phyloP scores from a whole-genome alignment of 1,140 invertebrate genomes.

The Caenorhabditis remanei region DNA sequence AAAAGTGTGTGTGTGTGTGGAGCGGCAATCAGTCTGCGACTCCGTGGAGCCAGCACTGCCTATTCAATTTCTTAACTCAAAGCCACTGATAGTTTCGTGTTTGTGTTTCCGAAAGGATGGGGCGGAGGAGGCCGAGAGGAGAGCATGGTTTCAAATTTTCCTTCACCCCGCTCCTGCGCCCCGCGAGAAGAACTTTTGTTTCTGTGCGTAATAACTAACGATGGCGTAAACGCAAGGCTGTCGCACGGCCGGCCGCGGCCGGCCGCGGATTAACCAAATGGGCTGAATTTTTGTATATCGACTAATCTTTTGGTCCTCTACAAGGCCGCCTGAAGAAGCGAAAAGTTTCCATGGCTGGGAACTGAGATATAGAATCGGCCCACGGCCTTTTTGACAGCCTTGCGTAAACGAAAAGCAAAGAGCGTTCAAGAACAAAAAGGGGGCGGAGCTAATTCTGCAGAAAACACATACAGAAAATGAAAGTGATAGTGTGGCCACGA shows the following conservation, averaged over 20 bases:
- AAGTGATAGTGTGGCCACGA: constrained; percentile 1
- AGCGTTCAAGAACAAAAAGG: constrained; percentile 34
- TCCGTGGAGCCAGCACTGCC: constrained; percentile 3
- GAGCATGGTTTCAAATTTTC: constrained; percentile 45
- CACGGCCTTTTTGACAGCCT: no score
- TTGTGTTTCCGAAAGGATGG: constrained; percentile 1
- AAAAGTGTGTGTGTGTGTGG: constrained; percentile 21
- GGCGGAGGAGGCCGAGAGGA: not conserved
- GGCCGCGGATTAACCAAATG: no score
- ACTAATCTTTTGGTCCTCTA: no score
- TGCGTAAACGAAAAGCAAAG: constrained; percentile 45
- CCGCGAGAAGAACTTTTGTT: constrained; percentile 52
- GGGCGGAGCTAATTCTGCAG: constrained; percentile 1
- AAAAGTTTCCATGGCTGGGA: no score
- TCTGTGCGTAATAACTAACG: constrained; percentile 38
- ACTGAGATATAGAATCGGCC: no score
- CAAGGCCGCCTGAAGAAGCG: no score
- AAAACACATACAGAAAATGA: constrained; percentile 32
- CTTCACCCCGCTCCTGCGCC: not conserved
- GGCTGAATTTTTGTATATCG: no score
- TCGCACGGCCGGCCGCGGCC: no score
- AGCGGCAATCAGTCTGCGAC: constrained; percentile 52
- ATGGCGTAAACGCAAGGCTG: no score
- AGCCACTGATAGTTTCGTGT: constrained; percentile 52
- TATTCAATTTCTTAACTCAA: not conserved